Percentiles rank a stretch among this genome's conserved stretches.
Evolutionary conservation across 1,140 invertebrate species (phyloP).

Genomic region (Thalassaphorura encarpata): DNA sequence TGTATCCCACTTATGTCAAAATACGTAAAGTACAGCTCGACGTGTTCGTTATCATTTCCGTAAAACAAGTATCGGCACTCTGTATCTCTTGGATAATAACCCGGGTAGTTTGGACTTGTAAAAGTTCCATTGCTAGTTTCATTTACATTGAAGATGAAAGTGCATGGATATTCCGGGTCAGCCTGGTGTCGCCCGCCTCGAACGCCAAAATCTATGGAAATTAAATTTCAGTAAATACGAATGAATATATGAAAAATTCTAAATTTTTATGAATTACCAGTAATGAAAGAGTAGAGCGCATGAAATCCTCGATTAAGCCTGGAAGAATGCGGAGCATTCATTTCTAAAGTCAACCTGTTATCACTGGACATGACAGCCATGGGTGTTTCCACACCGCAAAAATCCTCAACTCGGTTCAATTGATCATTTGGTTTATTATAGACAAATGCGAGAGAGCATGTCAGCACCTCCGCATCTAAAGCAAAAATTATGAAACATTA

Average conservation of each 20-base stretch:
- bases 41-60: slow-evolving; percentile 64
- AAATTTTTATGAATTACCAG: slow-evolving; percentile 19
- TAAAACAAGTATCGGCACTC: slow-evolving; percentile 92
- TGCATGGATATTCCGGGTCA: slow-evolving; percentile 53
- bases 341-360: slow-evolving; percentile 62
- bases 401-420: slow-evolving; percentile 67
- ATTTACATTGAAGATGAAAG: slow-evolving; percentile 69
- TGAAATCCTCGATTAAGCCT: slow-evolving; percentile 67
- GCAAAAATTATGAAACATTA: background rate
- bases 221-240: no score
- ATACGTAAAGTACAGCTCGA: slow-evolving; percentile 75
- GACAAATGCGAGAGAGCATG: slow-evolving; percentile 63
- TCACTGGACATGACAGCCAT: slow-evolving; percentile 82
- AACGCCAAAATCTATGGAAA: slow-evolving; percentile 64
- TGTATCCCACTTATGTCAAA: slow-evolving; percentile 85
- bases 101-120: slow-evolving; percentile 74
- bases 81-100: slow-evolving; percentile 79
- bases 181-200: slow-evolving; percentile 59
- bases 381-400: slow-evolving; percentile 66
- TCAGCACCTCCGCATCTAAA: slow-evolving; percentile 62
- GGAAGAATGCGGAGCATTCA: slow-evolving; percentile 58
- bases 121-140: slow-evolving; percentile 69
- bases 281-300: slow-evolving; percentile 66
- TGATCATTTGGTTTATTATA: slow-evolving; percentile 64
- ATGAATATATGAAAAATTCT: no score